Evolutionary conservation across 2,113 vertebrate species (phyloP), one percentile per base, ranked within the genome.

Genomic region (Leiothrix lutea): DNA sequence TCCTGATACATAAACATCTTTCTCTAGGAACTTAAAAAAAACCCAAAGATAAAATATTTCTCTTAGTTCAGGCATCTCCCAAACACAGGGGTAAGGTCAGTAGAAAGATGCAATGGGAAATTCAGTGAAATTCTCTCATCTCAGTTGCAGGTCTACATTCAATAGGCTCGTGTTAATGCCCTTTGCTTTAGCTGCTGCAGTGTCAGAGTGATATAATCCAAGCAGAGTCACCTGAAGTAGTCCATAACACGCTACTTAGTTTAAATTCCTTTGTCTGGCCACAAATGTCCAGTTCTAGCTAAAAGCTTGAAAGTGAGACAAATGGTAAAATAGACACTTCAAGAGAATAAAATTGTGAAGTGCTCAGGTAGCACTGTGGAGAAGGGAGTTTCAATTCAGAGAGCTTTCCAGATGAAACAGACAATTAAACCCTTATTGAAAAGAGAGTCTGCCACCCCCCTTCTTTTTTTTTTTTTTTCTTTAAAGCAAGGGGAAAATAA

Each of bases 401-500:
- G 71, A 70, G 67, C 35, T 86, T 88, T 94, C 85, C 85, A 90
- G 71, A 88, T 83, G 60, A 94, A 93, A 93, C 50, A 93, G 67
- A 73, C 47, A 90, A 94, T 92, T 94, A 94, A 96, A 61, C 12
- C 36, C 61, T 86, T 83, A 88, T 21, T 88, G 90, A 80, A 92
- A 88, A 73, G 66, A 89, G 25, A 73, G 42, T 57, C 24, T 1
- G 2, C 31, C 15, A 9, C 7, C 2, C 14, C 21, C 23, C 19
- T 2, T 7, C 6, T 28, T n/a, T 28, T 33, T 17, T 35, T 57
- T 72, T 31, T 44, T 65, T 31, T 22, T 5, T 26, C 69, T 92
- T 94, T 84, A 86, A 94, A 96, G 81, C 64, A 83, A 78, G 48
- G 40, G 17, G n/a, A 83, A 96, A 92, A 96, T 93, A 90, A 96